Evolutionary conservation across 1,140 invertebrate genomes (phyloP), one percentile per base, ranked within the genome.

Genomic region (Paralvinella palmiformis): DNA sequence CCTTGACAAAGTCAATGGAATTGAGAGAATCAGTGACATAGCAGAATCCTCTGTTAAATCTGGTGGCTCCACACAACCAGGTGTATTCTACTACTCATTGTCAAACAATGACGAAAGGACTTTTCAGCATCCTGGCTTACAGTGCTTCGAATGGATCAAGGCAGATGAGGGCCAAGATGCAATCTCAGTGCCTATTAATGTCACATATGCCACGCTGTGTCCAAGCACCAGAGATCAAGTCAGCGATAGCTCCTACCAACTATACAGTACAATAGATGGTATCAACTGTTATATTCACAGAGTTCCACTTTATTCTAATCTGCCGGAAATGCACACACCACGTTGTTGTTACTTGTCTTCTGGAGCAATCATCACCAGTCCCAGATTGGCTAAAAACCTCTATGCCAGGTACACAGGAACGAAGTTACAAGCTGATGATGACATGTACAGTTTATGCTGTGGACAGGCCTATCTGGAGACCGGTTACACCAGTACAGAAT

Each of bases 261-360:
- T n/a, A n/a, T n/a, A n/a, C n/a, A n/a, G n/a, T n/a, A n/a, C n/a
- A n/a, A n/a, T n/a, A n/a, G n/a, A n/a, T n/a, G n/a, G n/a, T n/a
- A n/a, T n/a, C n/a, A n/a, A n/a, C n/a, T n/a, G n/a, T n/a, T n/a
- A n/a, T n/a, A n/a, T n/a, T n/a, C n/a, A n/a, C n/a, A n/a, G n/a
- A n/a, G n/a, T n/a, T n/a, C n/a, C n/a, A n/a, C n/a, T n/a, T n/a
- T n/a, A n/a, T n/a, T n/a, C n/a, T n/a, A n/a, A n/a, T n/a, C n/a
- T n/a, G n/a, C n/a, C n/a, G n/a, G n/a, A 52, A 29, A 52, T 27
- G 15, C 48, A 52, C 48, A 52, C 48, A n/a, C 48, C 48, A 13
- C 24, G 24, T 13, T 52, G 48, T 20, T 52, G 48, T 15, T 52
- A 52, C 48, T 22, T 27, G 24, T 27, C 7, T 27, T 27, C 24